Conservation (phyloP, 2,888 invertebrate genomes). For the Dasypolia templi region DNA sequence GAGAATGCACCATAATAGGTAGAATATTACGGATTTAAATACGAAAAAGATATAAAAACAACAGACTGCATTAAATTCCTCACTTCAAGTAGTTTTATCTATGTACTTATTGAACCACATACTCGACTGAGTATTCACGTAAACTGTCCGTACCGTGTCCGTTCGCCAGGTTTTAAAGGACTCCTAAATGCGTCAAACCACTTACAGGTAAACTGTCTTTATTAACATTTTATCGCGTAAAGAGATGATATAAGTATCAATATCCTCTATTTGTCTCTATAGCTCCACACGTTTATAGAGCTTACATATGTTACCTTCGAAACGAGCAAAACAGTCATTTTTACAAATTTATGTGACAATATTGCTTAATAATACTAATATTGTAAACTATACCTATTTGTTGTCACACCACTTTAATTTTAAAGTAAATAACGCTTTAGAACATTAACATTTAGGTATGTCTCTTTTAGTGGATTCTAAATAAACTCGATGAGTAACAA, state of each 20-base stretch:
- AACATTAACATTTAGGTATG: not conserved
- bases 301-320: slow-evolving; percentile 55
- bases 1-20: slow-evolving; percentile 5
- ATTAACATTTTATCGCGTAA: slow-evolving; percentile 73
- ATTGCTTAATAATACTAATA: slow-evolving; percentile 7
- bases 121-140: slow-evolving; percentile 27
- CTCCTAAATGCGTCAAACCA: slow-evolving; percentile 62
- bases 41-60: slow-evolving; percentile 28
- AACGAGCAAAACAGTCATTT: slow-evolving; percentile 39
- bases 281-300: slow-evolving; percentile 46
- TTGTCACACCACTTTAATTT: not conserved
- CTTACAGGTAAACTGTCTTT: slow-evolving; percentile 69
- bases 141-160: slow-evolving; percentile 34
- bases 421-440: slow-evolving; percentile 2
- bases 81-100: slow-evolving; percentile 27
- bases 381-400: slow-evolving; percentile 1
- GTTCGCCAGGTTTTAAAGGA: slow-evolving; percentile 41
- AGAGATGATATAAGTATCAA: slow-evolving; percentile 58
- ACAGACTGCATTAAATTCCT: slow-evolving; percentile 10
- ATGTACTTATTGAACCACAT: slow-evolving; percentile 45
- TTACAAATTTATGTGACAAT: not conserved
- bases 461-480: slow-evolving; percentile 16
- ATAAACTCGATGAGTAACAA: slow-evolving; percentile 47
- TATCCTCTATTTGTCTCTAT: slow-evolving; percentile 53
- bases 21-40: not conserved